Base-by-base conservation (phyloP, 2,797 vertebrate species). In the Neosilurus mollespiculum region DNA sequence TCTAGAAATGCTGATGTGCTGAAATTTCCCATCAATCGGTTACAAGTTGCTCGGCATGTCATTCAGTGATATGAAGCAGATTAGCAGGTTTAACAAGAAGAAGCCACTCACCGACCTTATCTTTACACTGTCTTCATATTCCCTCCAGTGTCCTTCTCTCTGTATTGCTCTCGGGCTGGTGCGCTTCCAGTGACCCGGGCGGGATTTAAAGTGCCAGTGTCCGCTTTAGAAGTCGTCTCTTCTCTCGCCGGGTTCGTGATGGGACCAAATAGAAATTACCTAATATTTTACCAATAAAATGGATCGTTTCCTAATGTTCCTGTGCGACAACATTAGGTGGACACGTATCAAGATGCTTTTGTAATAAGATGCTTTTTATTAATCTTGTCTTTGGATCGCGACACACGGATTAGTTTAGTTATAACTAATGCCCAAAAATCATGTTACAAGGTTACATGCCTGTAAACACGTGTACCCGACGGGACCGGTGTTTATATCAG, bases 101-200 rank as follows among this genome's bases (percentile, higher is more conserved):
- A 71, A 65, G 77, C 9, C 80, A 88, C 87, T 88, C 85, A 88
- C 87, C 87, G 76, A 84, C 81, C 78, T 51, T 14, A 81, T 83
- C 83, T 67, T 83, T 84, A 78, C 22, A 83, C 76, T 75, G 70
- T 83, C 88, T 91, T 89, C 88, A 85, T 88, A 88, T 88, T 87
- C 91, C 86, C 86, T 92, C 91, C 91, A 87, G 88, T 89, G 86
- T 78, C 88, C 81, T 73, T 84, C 84, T 81, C 83, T 90, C 87
- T 82, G 80, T 84, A 89, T 87, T 88, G 91, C 90, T 88, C 90
- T 89, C 88, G 89, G 88, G 81, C 86, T 87, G 87, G 87, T 82
- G 89, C 88, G 89, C 87, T 92, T 86, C 87, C 89, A 89, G 89
- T 87, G 88, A 87, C 90, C 90, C 86, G 88, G 88, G 87, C 87